A percentile compares a stretch with the other conserved stretches of the same genome.
Evolutionary conservation across 2,797 vertebrate species (phyloP).

Genomic region (Strix occidentalis): DNA sequence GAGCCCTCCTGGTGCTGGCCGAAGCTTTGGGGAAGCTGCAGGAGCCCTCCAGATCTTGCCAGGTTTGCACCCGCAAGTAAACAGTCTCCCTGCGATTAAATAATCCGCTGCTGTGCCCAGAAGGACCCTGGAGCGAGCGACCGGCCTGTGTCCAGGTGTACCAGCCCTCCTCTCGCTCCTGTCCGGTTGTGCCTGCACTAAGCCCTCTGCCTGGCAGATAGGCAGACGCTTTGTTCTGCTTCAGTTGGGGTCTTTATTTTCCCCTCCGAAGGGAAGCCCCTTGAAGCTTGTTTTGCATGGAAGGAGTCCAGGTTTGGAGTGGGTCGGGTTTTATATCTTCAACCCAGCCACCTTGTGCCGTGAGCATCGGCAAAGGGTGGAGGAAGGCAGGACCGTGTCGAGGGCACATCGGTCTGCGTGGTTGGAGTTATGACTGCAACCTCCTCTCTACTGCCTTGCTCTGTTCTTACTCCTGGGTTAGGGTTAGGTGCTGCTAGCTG

Average conservation of each 20-base stretch:
- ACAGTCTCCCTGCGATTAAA: accelerated
- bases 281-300: neutral
- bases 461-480: no score
- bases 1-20: neutral
- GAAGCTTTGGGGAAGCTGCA: neutral
- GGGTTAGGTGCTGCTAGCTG: no score
- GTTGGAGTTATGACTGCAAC: neutral
- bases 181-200: accelerated
- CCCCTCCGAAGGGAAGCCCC: neutral
- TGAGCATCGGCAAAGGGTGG: neutral
- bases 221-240: neutral
- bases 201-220: neutral
- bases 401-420: accelerated
- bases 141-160: neutral
- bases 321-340: neutral
- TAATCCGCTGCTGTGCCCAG: accelerated
- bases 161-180: neutral
- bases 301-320: neutral
- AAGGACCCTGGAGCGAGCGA: neutral
- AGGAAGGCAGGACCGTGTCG: neutral
- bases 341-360: neutral
- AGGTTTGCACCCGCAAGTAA: accelerated
- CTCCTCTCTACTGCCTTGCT: neutral
- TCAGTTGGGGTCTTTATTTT: neutral
- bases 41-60: neutral